Evolutionary conservation across 2,888 invertebrate species (phyloP), one percentile per base, ranked within the genome.

Genomic region (Eupithecia abbreviata): DNA sequence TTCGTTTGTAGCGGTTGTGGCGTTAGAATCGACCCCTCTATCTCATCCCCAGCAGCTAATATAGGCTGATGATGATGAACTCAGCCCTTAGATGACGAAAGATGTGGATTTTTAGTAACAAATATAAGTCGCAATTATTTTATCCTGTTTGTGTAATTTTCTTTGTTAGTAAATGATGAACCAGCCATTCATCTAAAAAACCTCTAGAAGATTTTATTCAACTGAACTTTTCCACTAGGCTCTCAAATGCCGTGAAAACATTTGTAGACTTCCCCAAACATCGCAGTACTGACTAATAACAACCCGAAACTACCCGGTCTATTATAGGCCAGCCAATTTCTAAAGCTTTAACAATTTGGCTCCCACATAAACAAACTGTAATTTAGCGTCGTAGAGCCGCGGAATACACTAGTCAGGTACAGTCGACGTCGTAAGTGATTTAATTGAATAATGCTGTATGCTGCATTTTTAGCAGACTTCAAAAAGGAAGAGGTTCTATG

Each of bases 311-410:
- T 45, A 51, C 70, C 72, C n/a, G 47, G 67, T 74, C 72, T 76
- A 76, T 78, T 69, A 76, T 76, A 70, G 78, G 74, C 78, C 41
- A 73, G 75, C 76, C 73, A 74, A 78, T 78, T 78, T 76, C 76
- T 70, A 76, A 78, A 78, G 76, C 78, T 74, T 76, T 78, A 18
- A 78, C 78, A 78, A 78, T 74, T 78, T 76, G 78, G 78, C 74
- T 78, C 71, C 72, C 76, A 78, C 78, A 78, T 76, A 78, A 76
- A 78, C 76, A 78, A 78, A 76, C 76, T 78, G 78, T 78, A 78
- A 78, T 78, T 78, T 78, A 76, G 76, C 76, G 75, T 78, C 78
- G 73, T 73, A 75, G 49, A 47, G 71, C 51, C 75, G 72, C 75
- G 76, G 75, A 76, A 72, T 76, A 69, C 41, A 55, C 71, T 65